Evolutionary conservation across 1,140 invertebrate genomes (phyloP), one percentile per base, ranked within the genome.

Genomic region (Dendroctonus ponderosae): DNA sequence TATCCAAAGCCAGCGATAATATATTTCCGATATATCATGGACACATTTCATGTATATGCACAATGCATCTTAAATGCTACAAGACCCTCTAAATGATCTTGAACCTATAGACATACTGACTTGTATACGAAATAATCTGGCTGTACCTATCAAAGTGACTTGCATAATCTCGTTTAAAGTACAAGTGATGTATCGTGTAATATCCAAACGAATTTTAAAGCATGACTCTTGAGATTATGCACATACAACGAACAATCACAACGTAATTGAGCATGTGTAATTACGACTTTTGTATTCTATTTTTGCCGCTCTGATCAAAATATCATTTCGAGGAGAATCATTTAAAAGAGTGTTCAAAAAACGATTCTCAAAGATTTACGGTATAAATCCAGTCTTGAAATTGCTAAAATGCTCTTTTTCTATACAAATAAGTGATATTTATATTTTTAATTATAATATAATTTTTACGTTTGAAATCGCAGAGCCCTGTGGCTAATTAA

Each of bases 201-300:
- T 54, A 54, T 54, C 52, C 15, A 39, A 54, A 39, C 52, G 52
- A 14, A 54, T 54, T 54, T 54, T 12, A 37, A 8, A 54, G 52
- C 26, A 54, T 54, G 52, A 54, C 52, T 54, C 52, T 54, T 37
- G 40, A 51, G 12, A 54, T 54, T 37, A 38, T 26, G 26, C 26
- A 26, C 26, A 26, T 54, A 54, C 52, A 54, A 54, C 39, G 39
- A 54, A 54, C 52, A 54, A 54, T 54, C 52, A 37, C 12, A 12
- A 37, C 26, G n/a, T 54, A 54, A 54, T 54, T 54, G 52, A 39
- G 52, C 52, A 54, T 54, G 12, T 54, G 52, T 54, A 54, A 54
- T 54, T 54, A 40, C 3, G 37, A 8, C 39, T 37, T 54, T 54
- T 54, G 7, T 54, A 7, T 5, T 54, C n/a, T 39, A 11, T 54